Conservation (phyloP, 2,113 vertebrate genomes). For the Pionites leucogaster region DNA sequence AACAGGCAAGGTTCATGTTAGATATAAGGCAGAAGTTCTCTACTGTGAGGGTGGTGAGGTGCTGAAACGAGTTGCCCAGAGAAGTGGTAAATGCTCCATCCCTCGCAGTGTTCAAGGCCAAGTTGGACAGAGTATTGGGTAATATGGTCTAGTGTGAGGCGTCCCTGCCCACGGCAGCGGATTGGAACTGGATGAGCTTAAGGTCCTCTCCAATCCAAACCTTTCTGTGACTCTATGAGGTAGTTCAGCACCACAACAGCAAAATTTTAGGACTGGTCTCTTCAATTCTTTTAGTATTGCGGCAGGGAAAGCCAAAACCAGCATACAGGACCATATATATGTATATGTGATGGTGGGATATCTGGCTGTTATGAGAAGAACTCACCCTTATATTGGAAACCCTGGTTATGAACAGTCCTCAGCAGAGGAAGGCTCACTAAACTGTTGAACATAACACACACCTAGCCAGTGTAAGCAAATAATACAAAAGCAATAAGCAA, state of each 20-base stretch:
- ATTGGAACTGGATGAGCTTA: background rate
- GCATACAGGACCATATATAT: background rate
- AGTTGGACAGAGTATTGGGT: background rate
- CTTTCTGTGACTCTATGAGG: background rate
- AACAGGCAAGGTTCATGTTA: background rate
- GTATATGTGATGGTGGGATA: background rate
- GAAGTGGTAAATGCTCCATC: background rate
- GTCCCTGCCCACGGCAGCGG: background rate
- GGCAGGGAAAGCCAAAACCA: background rate
- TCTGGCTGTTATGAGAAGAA: background rate
- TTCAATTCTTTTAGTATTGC: background rate
- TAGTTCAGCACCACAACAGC: background rate
- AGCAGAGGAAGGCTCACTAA: background rate
- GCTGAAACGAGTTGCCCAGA: background rate
- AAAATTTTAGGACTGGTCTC: background rate
- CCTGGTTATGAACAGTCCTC: background rate
- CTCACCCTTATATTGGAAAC: background rate
- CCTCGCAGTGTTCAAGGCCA: background rate
- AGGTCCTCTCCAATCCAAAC: background rate
- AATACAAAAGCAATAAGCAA: background rate
- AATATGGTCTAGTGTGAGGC: background rate
- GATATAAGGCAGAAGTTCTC: background rate
- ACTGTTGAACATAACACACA: background rate
- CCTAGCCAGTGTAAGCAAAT: background rate
- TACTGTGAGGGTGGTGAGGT: background rate